Evolutionary conservation across 2,113 vertebrate genomes (phyloP).

Genomic region (Notiomystis cincta): DNA sequence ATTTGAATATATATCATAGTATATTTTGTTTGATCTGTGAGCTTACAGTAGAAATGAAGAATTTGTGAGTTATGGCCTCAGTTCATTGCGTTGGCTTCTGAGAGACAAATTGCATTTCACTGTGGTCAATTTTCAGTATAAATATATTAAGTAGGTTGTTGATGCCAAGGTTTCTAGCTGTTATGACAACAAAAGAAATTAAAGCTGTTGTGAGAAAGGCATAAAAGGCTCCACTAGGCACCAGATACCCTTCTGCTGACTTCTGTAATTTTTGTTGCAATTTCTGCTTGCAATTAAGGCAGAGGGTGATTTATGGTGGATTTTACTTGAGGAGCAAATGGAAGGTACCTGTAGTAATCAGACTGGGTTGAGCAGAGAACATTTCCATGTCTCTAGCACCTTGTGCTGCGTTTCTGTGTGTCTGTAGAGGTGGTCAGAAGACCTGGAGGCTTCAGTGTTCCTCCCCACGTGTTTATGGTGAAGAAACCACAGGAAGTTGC

Average conservation of each 20-base stretch:
- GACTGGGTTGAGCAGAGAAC: background rate
- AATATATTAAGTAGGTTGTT: background rate
- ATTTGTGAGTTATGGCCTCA: background rate
- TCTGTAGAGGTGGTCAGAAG: background rate
- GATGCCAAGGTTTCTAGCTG: background rate
- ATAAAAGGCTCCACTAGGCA: background rate
- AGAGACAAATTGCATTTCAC: background rate
- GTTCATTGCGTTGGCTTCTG: background rate
- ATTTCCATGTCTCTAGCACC: background rate
- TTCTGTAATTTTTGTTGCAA: background rate
- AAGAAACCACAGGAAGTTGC: background rate
- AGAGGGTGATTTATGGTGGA: accelerated
- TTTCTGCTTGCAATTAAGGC: background rate
- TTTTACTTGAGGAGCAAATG: background rate
- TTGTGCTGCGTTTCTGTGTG: background rate
- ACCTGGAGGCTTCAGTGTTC: background rate
- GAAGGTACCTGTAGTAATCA: background rate
- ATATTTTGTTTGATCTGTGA: background rate
- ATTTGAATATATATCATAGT: background rate
- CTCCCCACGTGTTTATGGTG: background rate
- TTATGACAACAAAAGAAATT: background rate
- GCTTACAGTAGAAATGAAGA: background rate
- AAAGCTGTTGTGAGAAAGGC: background rate
- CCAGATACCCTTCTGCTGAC: background rate
- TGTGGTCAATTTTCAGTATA: background rate